These are phyloP conservation scores for Tenthredo livida DNA, from an alignment of 2,888 invertebrate genomes.

Conservation along the genomic window DNA sequence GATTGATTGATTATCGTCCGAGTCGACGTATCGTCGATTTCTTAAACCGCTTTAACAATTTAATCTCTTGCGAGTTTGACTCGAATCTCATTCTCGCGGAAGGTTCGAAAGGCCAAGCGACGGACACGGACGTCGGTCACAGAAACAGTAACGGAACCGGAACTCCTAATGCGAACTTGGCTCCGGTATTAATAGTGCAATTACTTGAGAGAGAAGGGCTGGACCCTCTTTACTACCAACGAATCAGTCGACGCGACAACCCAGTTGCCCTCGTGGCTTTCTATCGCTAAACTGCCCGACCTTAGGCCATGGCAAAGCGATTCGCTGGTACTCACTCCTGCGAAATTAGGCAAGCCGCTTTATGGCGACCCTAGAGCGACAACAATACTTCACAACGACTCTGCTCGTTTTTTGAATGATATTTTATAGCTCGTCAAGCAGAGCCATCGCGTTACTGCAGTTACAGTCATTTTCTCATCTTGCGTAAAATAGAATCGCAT, in stretches of 20 bases:
- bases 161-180: conserved; percentile 41
- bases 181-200: conserved; percentile 50
- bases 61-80: not conserved
- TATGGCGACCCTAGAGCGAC: not conserved
- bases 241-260: conserved; percentile 50
- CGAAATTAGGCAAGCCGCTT: conserved; percentile 13
- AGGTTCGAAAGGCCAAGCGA: not conserved
- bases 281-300: conserved; percentile 39
- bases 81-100: not conserved
- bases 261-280: conserved; percentile 37
- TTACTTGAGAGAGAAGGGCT: conserved; percentile 45
- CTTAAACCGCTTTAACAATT: not conserved
- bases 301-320: not conserved
- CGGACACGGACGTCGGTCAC: not conserved
- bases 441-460: not conserved
- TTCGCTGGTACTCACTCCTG: conserved; percentile 29
- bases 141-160: conserved; percentile 7
- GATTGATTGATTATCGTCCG: not conserved
- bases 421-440: not conserved
- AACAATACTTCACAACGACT: not conserved
- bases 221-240: conserved; percentile 44
- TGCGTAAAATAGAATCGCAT: not conserved
- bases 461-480: not conserved
- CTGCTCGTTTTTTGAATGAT: not conserved
- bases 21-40: not conserved